A percentile compares a stretch with the other conserved stretches of the same genome.
Evolutionary conservation across 2,888 invertebrate species (phyloP).

Genomic region (Morpho deidamia): DNA sequence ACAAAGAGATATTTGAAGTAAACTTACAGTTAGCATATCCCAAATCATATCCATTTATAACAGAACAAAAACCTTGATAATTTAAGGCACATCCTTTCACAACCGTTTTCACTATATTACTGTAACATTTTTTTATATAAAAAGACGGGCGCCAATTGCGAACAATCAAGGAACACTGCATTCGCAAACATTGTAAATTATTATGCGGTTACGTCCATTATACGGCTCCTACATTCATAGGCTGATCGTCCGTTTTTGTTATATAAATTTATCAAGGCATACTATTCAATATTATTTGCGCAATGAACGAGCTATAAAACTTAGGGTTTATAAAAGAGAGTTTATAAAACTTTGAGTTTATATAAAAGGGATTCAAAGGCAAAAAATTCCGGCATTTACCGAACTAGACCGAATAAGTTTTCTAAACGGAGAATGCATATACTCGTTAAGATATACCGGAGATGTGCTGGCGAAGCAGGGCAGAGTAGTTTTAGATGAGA

Average conservation of each 20-base stretch:
- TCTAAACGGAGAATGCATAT: too few species aligned
- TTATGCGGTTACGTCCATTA: constrained; percentile 19
- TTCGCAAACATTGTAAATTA: constrained; percentile 18
- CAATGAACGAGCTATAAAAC: too few species aligned
- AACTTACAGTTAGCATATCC: constrained; percentile 21
- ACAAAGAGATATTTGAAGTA: neutral
- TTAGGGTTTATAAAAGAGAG: too few species aligned
- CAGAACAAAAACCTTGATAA: neutral
- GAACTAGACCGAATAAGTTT: too few species aligned
- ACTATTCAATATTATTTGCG: too few species aligned
- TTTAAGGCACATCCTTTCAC: neutral
- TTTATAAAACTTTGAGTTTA: too few species aligned
- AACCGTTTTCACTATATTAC: neutral
- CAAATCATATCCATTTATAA: constrained; percentile 19
- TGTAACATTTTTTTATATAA: neutral
- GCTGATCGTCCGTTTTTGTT: neutral
- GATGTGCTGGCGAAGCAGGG: too few species aligned
- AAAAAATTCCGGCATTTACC: too few species aligned
- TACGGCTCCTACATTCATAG: constrained; percentile 10
- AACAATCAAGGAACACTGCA: constrained; percentile 30
- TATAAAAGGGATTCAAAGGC: too few species aligned
- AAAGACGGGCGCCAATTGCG: constrained; percentile 28
- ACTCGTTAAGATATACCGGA: too few species aligned
- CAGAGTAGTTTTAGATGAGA: too few species aligned
- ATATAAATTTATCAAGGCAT: neutral